Percentiles rank a stretch among this genome's conserved stretches.
phyloP scores from a whole-genome alignment of 1,140 invertebrate genomes.

The Drosophila sechellia region DNA sequence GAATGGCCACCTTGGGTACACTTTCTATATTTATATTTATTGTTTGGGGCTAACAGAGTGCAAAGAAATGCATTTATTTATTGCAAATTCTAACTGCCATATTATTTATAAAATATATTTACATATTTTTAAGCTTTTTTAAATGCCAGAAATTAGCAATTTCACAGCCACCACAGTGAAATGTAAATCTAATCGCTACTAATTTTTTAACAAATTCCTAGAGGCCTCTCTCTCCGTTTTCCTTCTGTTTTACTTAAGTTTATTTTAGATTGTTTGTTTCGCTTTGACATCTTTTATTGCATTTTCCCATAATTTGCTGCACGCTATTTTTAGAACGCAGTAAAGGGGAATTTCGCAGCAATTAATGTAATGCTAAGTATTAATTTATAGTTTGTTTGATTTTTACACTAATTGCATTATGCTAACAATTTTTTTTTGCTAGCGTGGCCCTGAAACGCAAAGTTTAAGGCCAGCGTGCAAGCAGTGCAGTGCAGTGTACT shows the following conservation, averaged over 20 bases:
- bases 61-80: not conserved
- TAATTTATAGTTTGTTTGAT: conserved; percentile 21
- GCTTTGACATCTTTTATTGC: conserved; percentile 55
- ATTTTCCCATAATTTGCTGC: conserved; percentile 53
- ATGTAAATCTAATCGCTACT: conserved; percentile 27
- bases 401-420: conserved; percentile 22
- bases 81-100: not conserved
- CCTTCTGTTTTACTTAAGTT: conserved; percentile 23
- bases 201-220: conserved; percentile 5
- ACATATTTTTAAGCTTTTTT: not conserved
- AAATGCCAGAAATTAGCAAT: conserved; percentile 4
- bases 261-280: conserved; percentile 27
- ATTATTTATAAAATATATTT: not conserved
- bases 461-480: conserved; percentile 39
- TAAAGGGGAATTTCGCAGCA: conserved; percentile 35
- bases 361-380: conserved; percentile 48
- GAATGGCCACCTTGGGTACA: not conserved
- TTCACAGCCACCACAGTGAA: conserved; percentile 1
- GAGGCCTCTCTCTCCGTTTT: not conserved
- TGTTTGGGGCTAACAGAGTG: too few relatives aligned
- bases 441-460: conserved; percentile 26
- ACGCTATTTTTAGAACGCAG: conserved; percentile 50
- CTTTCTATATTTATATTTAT: too few relatives aligned
- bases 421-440: conserved; percentile 9
- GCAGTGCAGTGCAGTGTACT: conserved; percentile 19